Evolutionary conservation across 2,113 vertebrate genomes (phyloP).

Genomic region (Lophochroa leadbeateri): DNA sequence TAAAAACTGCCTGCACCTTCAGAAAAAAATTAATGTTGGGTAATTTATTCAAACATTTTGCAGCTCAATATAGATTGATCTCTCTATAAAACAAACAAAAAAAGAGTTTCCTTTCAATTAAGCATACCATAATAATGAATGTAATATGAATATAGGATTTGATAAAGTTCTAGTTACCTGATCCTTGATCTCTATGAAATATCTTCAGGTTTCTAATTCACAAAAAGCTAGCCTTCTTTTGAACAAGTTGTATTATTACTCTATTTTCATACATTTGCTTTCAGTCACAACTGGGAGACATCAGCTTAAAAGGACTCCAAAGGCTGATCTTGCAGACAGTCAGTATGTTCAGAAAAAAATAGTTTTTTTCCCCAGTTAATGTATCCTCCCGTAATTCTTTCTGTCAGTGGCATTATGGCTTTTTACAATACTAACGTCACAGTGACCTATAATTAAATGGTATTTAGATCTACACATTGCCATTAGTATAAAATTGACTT

Average conservation of each 20-base stretch:
- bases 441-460: neutral
- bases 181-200: neutral
- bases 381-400: neutral
- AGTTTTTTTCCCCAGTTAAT: neutral
- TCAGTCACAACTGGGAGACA: neutral
- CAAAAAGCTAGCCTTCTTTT: neutral
- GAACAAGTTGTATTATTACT: neutral
- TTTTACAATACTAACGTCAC: neutral
- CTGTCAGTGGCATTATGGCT: neutral
- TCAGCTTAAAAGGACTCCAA: neutral
- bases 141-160: neutral
- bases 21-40: neutral
- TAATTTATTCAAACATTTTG: neutral
- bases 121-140: neutral
- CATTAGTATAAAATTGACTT: constrained; percentile 16
- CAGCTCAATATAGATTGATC: neutral
- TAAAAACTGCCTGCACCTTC: neutral
- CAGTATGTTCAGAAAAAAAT: neutral
- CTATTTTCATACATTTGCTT: neutral
- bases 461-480: neutral
- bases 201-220: neutral
- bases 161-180: neutral
- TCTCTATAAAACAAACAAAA: neutral
- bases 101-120: neutral
- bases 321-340: neutral